Conservation (phyloP, 2,113 vertebrate species). For the Oreochromis tanganicae region DNA sequence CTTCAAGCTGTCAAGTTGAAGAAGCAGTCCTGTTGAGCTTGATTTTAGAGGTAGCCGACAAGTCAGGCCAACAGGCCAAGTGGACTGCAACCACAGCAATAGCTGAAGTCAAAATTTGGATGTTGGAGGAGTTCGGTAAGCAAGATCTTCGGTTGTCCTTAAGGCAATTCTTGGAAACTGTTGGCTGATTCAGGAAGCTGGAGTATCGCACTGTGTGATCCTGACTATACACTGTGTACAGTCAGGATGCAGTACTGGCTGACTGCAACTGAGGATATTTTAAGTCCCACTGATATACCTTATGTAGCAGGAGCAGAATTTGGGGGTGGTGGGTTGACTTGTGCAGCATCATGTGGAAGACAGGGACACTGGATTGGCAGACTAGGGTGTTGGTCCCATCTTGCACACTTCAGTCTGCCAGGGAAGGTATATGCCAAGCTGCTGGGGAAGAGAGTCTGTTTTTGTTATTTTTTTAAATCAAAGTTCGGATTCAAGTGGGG, state of each 20-base stretch:
- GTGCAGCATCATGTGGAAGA: not conserved
- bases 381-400: not conserved
- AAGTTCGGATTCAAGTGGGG: accelerated
- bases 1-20: not conserved
- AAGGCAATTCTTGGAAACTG: not conserved
- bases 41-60: not conserved
- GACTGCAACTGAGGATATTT: not conserved
- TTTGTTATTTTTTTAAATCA: not conserved
- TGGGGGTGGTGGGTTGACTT: not conserved
- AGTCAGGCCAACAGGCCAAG: not conserved
- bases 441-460: not conserved
- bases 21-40: not conserved
- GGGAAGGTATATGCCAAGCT: not conserved
- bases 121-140: not conserved
- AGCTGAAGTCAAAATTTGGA: not conserved
- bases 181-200: not conserved
- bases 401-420: not conserved
- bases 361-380: not conserved
- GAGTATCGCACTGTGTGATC: not conserved
- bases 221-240: not conserved
- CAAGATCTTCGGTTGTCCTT: not conserved
- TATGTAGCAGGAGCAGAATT: not conserved
- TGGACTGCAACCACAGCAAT: not conserved
- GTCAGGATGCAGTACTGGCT: not conserved
- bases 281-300: not conserved